phyloP scores from a whole-genome alignment of 2,888 invertebrate species.

The Stenurella melanura region DNA sequence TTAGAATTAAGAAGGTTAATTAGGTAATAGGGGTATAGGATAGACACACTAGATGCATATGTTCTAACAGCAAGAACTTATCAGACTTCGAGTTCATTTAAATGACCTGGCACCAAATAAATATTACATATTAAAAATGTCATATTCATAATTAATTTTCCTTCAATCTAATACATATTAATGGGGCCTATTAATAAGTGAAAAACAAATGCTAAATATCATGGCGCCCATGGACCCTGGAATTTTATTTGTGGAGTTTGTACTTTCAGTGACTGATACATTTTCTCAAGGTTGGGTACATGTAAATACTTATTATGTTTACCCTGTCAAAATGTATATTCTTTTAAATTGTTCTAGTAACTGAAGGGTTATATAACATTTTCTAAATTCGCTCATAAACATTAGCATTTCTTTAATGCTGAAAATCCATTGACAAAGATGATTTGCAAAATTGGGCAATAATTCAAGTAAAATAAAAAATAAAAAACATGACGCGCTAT shows the following conservation, averaged over 20 bases:
- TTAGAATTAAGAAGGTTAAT: conserved; percentile 27
- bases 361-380: no score
- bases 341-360: no score
- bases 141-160: not conserved
- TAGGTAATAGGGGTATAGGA: conserved; percentile 16
- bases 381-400: no score
- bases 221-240: not conserved
- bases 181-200: not conserved
- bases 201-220: not conserved
- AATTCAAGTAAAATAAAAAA: no score
- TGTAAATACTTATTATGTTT: not conserved
- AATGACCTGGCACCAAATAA: conserved; percentile 1
- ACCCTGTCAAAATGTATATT: not conserved
- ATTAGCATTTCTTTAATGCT: no score
- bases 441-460: no score
- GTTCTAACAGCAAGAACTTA: not conserved
- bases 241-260: conserved; percentile 1
- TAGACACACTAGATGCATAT: conserved; percentile 11
- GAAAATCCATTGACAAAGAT: no score
- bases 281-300: not conserved
- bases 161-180: not conserved
- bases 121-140: not conserved
- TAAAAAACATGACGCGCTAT: no score
- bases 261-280: not conserved
- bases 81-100: not conserved